Evolutionary conservation across 2,797 vertebrate species (phyloP).

Genomic region (Synanceia verrucosa): DNA sequence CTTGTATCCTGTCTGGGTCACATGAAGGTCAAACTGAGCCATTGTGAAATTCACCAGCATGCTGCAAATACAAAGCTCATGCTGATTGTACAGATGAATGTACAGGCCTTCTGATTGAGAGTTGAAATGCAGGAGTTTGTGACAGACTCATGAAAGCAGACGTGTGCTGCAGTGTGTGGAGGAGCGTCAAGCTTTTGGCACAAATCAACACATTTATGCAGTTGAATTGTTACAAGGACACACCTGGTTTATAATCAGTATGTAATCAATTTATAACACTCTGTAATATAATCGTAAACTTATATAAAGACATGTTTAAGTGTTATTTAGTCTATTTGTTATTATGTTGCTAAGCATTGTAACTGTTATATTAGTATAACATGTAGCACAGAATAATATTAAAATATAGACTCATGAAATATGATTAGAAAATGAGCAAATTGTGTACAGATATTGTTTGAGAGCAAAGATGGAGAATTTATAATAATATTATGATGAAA

Average conservation of each 20-base stretch:
- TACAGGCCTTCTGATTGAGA: background rate
- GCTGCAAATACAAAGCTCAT: background rate
- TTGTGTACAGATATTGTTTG: too few relatives aligned
- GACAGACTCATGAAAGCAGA: conserved; percentile 21
- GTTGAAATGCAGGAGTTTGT: background rate
- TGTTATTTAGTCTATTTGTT: background rate
- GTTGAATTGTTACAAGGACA: conserved; percentile 1
- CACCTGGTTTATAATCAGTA: background rate
- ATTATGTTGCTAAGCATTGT: background rate
- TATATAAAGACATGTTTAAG: background rate
- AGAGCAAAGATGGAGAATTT: too few relatives aligned
- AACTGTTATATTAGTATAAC: background rate
- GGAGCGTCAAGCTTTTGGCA: conserved; percentile 31
- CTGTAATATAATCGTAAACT: background rate
- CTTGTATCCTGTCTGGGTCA: conserved; percentile 1
- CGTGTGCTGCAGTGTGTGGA: conserved; percentile 1
- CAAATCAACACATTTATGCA: conserved; percentile 38
- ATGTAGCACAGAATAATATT: background rate
- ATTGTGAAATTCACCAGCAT: background rate
- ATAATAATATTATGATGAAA: too few relatives aligned
- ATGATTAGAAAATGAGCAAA: too few relatives aligned
- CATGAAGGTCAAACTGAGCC: conserved; percentile 2
- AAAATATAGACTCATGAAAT: too few relatives aligned
- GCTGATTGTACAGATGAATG: background rate
- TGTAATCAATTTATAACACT: background rate